Evolutionary conservation across 2,888 invertebrate genomes (phyloP).

Genomic region (Endomychus coccineus): DNA sequence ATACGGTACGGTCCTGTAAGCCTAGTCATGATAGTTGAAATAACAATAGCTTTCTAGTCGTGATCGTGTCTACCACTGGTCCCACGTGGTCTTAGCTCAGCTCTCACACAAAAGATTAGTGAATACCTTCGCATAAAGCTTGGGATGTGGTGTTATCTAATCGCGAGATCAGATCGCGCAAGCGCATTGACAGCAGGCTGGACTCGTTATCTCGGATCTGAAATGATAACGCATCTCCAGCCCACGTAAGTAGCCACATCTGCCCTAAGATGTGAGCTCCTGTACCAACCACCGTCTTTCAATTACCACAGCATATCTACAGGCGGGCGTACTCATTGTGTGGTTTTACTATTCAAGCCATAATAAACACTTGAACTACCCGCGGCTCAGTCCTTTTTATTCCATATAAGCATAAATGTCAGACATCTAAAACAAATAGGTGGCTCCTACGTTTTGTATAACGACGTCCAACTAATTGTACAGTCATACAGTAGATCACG

Average conservation of each 20-base stretch:
- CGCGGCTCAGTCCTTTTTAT: no score
- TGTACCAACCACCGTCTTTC: conserved; percentile 1
- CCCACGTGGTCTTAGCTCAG: conserved; percentile 27
- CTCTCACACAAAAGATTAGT: conserved; percentile 34
- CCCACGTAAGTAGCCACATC: conserved; percentile 15
- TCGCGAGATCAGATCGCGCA: conserved; percentile 37
- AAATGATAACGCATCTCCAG: conserved; percentile 21
- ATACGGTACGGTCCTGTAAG: no score
- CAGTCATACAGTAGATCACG: no score
- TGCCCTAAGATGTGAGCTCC: conserved; percentile 10
- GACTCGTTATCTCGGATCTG: conserved; percentile 29
- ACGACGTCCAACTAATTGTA: no score
- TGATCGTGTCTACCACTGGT: conserved; percentile 26
- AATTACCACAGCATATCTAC: conserved; percentile 1
- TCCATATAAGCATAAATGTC: no score
- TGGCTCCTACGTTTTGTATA: no score
- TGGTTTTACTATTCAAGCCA: no score
- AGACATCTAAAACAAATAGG: no score
- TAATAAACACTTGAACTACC: no score
- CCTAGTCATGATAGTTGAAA: no score
- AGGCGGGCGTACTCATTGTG: no score
- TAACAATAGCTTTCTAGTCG: conserved; percentile 14
- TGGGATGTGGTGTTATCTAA: conserved; percentile 33
- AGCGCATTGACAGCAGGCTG: conserved; percentile 35
- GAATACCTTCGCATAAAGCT: conserved; percentile 35